Evolutionary conservation across 92 coral and sea anemone genomes (phyloP), one percentile per base, ranked within the genome.

Genomic region (Siderastrea radians): DNA sequence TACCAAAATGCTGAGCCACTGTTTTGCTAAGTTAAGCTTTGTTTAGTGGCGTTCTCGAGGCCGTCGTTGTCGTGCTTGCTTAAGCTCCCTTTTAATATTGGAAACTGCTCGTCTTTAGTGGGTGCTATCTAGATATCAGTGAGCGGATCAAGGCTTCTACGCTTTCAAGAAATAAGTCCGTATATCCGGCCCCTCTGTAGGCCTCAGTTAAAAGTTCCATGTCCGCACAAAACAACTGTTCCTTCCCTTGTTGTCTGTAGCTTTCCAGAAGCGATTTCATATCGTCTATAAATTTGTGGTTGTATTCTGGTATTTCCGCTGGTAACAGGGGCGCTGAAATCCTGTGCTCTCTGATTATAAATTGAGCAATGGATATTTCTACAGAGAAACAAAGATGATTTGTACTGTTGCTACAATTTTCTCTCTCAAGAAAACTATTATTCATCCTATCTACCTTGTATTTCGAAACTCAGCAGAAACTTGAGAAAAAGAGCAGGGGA

Each of bases 331-430:
- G 91, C 12, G 90, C 54, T 49, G 86, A 79, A 67, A 50, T 89
- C 52, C 84, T 75, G 53, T 94, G 93, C 4, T 94, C 90, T 50
- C 88, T 78, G 54, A 98, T 87, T 54, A 93, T 85, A 47, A 90
- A 85, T 68, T 90, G 87, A 14, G 95, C 86, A 67, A 90, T 88
- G 52, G 84, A 94, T 59, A 98, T 81, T 88, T 98, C 99, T 98
- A 72, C 12, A 79, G 67, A 19, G 58, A 63, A 79, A 59, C 49
- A 88, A 47, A 87, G 83, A 88, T 17, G 83, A 38, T 54, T 15
- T 51, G 63, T 3, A 5, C 50, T 46, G 79, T 61, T 7, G 72
- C 38, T 26, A 26, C 38, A 26, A 26, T 26, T 26, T 26, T 26
- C 38, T 26, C 38, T 26, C 38, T 26, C 38, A 26, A 26, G 38